Evolutionary conservation across 2,113 vertebrate genomes (phyloP).

Genomic region (Lepus europaeus): DNA sequence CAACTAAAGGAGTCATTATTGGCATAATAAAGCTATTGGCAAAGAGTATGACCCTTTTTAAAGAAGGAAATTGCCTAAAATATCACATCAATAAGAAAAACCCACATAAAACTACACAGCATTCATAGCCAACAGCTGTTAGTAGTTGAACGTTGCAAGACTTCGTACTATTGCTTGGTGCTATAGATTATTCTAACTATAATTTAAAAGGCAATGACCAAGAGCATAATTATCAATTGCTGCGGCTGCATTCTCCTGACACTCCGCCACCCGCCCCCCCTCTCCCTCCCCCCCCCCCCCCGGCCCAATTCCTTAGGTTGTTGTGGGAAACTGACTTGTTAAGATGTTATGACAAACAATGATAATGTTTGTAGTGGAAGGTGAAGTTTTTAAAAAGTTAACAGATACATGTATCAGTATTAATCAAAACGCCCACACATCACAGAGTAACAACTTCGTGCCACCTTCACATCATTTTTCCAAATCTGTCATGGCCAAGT

Average conservation of each 20-base stretch:
- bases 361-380: not conserved
- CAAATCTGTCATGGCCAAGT: constrained; percentile 41
- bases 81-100: constrained; percentile 83
- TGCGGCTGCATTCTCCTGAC: not conserved
- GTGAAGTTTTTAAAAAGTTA: constrained; percentile 67
- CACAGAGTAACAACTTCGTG: constrained; percentile 69
- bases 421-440: not conserved
- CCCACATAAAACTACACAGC: constrained; percentile 71
- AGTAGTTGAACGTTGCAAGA: constrained; percentile 74
- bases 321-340: not conserved
- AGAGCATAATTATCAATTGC: not conserved
- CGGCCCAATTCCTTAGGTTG: not conserved
- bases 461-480: constrained; percentile 39
- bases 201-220: constrained; percentile 41
- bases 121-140: constrained; percentile 66
- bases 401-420: constrained; percentile 14
- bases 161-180: constrained; percentile 45
- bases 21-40: constrained; percentile 82
- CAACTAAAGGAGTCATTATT: constrained; percentile 66
- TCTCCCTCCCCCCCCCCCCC: too few relatives aligned
- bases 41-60: constrained; percentile 75
- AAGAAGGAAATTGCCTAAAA: constrained; percentile 79
- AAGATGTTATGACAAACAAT: constrained; percentile 32
- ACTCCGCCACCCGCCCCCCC: not conserved
- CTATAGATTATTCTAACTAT: constrained; percentile 34